Percentiles rank a stretch among this genome's conserved stretches.
These are phyloP conservation scores for Urocynchramus pylzowi DNA, from an alignment of 2,113 vertebrate genomes.

Conservation along the genomic window DNA sequence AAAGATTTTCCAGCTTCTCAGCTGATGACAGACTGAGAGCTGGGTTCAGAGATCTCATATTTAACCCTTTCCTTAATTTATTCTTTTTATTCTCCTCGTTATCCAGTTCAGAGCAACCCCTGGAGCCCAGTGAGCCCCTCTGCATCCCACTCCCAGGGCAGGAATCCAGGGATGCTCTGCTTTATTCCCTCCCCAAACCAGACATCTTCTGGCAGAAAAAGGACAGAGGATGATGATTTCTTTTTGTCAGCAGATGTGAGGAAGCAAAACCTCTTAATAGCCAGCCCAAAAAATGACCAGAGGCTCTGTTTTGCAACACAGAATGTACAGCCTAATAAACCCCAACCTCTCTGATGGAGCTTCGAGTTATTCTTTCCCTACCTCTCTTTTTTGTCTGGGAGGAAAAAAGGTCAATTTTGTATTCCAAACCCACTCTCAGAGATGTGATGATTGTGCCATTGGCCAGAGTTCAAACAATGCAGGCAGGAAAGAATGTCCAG, in stretches of 20 bases:
- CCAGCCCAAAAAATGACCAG: slow-evolving; percentile 3
- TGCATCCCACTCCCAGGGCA: background rate
- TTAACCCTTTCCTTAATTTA: background rate
- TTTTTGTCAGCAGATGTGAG: slow-evolving; percentile 27
- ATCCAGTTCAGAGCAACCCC: background rate
- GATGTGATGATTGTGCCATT: slow-evolving; percentile 53
- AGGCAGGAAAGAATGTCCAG: slow-evolving; percentile 70
- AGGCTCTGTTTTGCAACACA: background rate
- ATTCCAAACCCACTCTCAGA: slow-evolving; percentile 42
- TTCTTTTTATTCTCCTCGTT: background rate
- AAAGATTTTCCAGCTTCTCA: background rate
- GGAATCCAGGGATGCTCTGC: background rate
- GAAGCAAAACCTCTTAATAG: background rate
- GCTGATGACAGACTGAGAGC: background rate
- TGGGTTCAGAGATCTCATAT: background rate
- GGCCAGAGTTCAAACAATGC: slow-evolving; percentile 69
- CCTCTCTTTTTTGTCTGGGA: slow-evolving; percentile 1
- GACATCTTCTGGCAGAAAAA: background rate
- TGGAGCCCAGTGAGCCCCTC: background rate
- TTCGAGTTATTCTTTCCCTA: background rate
- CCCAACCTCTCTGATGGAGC: background rate
- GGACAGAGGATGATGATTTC: background rate
- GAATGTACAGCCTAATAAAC: background rate
- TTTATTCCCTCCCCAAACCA: background rate
- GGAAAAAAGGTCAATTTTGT: background rate